phyloP scores from a whole-genome alignment of 2,888 invertebrate genomes.

The Aphodius sticticus region DNA sequence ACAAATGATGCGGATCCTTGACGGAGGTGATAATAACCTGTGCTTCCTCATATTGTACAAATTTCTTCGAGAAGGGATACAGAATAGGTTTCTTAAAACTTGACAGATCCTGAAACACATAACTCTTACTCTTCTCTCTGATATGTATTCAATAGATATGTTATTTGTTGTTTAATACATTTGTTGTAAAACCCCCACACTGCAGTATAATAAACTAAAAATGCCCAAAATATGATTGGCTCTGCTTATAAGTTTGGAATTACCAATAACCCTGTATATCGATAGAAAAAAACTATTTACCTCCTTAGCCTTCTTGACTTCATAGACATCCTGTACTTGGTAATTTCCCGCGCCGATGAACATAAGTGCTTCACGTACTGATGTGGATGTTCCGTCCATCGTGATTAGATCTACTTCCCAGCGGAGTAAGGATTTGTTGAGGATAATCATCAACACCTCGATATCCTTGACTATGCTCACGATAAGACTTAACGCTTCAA shows the following conservation, averaged over 20 bases:
- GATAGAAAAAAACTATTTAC: background rate
- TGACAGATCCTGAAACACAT: background rate
- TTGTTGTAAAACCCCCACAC: too few relatives aligned
- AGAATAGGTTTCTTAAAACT: background rate
- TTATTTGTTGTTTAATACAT: too few relatives aligned
- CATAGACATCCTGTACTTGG: conserved; percentile 21
- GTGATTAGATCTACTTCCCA: conserved; percentile 60
- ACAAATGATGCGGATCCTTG: conserved; percentile 72
- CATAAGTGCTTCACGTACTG: conserved; percentile 55
- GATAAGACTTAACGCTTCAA: conserved; percentile 65
- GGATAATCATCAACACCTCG: conserved; percentile 52
- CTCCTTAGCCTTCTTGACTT: conserved; percentile 28
- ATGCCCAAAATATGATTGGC: too few relatives aligned
- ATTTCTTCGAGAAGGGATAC: conserved; percentile 34
- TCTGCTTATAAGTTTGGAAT: too few relatives aligned
- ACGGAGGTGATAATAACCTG: conserved; percentile 67
- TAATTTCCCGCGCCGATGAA: conserved; percentile 43
- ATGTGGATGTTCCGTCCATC: conserved; percentile 51
- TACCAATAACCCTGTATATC: too few relatives aligned
- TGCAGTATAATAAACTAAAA: too few relatives aligned
- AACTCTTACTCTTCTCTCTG: too few relatives aligned
- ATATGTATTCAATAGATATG: too few relatives aligned
- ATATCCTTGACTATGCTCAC: conserved; percentile 70
- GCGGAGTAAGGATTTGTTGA: conserved; percentile 44
- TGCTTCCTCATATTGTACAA: conserved; percentile 54